Percentiles rank a stretch among this genome's conserved stretches.
These are phyloP conservation scores for Dioctria rufipes DNA, from an alignment of 2,888 invertebrate species.

Conservation along the genomic window DNA sequence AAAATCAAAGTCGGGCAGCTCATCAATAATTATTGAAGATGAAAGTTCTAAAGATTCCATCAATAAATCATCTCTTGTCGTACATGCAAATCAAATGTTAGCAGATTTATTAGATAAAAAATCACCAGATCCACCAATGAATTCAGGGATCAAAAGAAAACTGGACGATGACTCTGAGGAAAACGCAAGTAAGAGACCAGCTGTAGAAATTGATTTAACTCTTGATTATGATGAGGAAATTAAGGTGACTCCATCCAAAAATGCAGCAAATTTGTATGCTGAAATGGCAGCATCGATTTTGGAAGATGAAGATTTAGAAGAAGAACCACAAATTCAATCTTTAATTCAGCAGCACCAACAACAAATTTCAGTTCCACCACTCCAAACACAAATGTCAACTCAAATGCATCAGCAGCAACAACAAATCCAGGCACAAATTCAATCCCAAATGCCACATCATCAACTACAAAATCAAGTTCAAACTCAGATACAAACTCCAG, in stretches of 20 bases:
- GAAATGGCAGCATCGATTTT: slow-evolving; percentile 88
- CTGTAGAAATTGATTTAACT: slow-evolving; percentile 68
- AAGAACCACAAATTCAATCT: slow-evolving; percentile 64
- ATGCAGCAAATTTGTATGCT: slow-evolving; percentile 88
- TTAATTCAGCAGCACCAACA: slow-evolving; percentile 61
- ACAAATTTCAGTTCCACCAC: background rate
- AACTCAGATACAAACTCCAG: slow-evolving; percentile 53
- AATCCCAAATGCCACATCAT: slow-evolving; percentile 59
- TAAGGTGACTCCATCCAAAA: slow-evolving; percentile 76
- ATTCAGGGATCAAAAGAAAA: slow-evolving; percentile 65
- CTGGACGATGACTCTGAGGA: slow-evolving; percentile 63
- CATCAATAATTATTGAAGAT: slow-evolving; percentile 70
- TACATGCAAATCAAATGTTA: slow-evolving; percentile 80
- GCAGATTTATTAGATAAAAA: slow-evolving; percentile 88
- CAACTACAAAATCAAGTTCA: slow-evolving; percentile 61
- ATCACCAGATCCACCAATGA: slow-evolving; percentile 72
- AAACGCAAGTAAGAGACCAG: slow-evolving; percentile 70
- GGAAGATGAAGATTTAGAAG: slow-evolving; percentile 81
- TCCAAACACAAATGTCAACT: slow-evolving; percentile 51
- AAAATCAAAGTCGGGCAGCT: slow-evolving; percentile 71
- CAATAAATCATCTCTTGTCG: slow-evolving; percentile 63
- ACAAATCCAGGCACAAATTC: slow-evolving; percentile 59
- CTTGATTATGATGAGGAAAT: slow-evolving; percentile 71
- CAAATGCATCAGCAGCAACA: slow-evolving; percentile 53
- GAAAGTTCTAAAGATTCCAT: slow-evolving; percentile 74